Conservation (phyloP, 1,140 invertebrate species). For the Drosophila leontia region DNA sequence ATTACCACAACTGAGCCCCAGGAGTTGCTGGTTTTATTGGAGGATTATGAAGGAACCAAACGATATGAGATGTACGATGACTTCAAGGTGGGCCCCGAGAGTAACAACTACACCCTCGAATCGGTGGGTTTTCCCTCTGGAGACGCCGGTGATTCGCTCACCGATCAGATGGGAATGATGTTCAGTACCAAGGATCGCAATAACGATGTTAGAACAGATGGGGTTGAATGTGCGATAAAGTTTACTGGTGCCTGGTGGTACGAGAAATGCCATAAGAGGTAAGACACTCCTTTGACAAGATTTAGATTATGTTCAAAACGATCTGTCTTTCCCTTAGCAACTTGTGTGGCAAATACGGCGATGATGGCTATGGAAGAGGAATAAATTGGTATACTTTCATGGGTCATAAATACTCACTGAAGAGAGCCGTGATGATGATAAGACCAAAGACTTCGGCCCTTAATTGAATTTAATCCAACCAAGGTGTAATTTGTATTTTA, state of each 20-base stretch:
- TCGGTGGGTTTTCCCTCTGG: background rate
- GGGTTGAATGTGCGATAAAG: too few relatives aligned
- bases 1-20: background rate
- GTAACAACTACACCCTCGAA: background rate
- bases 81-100: background rate
- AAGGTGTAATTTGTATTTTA: too few relatives aligned
- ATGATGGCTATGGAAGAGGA: background rate
- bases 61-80: background rate
- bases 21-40: background rate
- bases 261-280: background rate
- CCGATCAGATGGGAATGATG: background rate
- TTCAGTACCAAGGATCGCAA: background rate
- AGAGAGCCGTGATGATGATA: background rate
- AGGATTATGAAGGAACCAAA: background rate
- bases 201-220: background rate
- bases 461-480: background rate
- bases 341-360: background rate
- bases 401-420: background rate
- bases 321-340: background rate
- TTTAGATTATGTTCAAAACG: background rate
- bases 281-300: background rate
- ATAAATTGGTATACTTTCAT: background rate
- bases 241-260: conserved; percentile 1
- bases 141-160: background rate
- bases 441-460: background rate